Conservation (phyloP, 2,113 vertebrate genomes). For the Phylloscopus whistleri region DNA sequence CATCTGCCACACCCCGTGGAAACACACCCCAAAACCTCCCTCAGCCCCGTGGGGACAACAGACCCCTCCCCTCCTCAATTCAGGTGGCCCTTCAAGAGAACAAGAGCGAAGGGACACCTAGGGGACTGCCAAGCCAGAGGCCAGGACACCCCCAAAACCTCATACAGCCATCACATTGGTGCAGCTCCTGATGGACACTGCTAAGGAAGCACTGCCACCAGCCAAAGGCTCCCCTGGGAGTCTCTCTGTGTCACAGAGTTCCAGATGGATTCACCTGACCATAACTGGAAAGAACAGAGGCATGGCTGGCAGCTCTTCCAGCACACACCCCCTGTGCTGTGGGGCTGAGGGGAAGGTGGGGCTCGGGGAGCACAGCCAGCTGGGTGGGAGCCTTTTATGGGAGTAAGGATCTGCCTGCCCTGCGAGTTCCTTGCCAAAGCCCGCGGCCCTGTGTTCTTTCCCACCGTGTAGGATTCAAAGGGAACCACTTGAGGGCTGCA, state of each 20-base stretch:
- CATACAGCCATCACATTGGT: rapidly evolving
- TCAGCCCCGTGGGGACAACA: neutral
- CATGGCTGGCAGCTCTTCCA: neutral
- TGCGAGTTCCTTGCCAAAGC: neutral
- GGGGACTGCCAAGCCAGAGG: neutral
- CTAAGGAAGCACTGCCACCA: neutral
- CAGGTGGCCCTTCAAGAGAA: neutral
- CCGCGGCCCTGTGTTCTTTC: rapidly evolving
- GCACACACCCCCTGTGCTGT: neutral
- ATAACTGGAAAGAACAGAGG: neutral
- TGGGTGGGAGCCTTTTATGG: neutral
- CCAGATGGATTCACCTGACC: neutral
- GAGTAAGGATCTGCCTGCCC: rapidly evolving
- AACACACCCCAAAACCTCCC: neutral
- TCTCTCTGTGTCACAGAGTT: neutral
- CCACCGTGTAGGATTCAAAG: neutral
- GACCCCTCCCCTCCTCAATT: neutral
- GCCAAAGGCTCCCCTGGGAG: neutral
- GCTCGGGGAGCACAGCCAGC: neutral
- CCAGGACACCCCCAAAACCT: neutral
- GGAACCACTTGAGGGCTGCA: slow-evolving; percentile 30
- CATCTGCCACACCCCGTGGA: neutral
- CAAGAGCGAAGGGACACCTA: neutral
- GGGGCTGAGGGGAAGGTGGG: neutral
- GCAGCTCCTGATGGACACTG: neutral